A percentile compares a stretch with the other conserved stretches of the same genome.
phyloP scores from a whole-genome alignment of 1,140 invertebrate species.

The Cheumatopsyche charites region DNA sequence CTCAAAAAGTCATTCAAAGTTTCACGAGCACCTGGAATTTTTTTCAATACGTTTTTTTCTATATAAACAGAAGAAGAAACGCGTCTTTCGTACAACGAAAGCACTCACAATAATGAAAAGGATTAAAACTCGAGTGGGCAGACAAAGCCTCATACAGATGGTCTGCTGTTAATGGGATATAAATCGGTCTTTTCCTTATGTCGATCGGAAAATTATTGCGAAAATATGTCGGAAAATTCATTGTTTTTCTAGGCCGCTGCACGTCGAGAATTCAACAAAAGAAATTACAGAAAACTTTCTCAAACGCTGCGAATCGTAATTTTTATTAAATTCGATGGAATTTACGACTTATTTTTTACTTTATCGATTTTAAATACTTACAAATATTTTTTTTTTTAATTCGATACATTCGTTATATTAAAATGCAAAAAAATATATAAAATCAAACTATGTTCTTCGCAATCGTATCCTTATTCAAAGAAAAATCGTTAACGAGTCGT shows the following conservation, averaged over 20 bases:
- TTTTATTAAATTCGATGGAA: no score
- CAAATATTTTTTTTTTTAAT: no score
- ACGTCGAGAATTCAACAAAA: background rate
- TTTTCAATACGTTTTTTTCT: no score
- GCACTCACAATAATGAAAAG: conserved; percentile 16
- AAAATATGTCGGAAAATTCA: conserved; percentile 3
- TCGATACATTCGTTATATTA: no score
- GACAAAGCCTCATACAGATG: background rate
- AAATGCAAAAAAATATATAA: no score
- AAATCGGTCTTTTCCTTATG: background rate
- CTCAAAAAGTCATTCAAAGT: no score
- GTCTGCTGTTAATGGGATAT: conserved; percentile 4
- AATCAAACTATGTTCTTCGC: background rate
- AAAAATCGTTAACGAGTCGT: no score
- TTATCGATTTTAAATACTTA: no score
- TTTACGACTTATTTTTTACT: no score
- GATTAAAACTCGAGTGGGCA: conserved; percentile 10
- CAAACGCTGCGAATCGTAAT: no score
- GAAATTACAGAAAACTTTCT: background rate
- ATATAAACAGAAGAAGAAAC: no score
- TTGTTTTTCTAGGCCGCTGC: background rate
- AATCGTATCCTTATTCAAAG: background rate
- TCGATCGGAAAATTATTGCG: background rate
- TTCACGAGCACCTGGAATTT: no score
- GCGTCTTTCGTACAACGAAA: background rate